Percentiles rank a stretch among this genome's conserved stretches.
These are phyloP conservation scores for Muntiacus muntjak DNA, from an alignment of 2,113 vertebrate genomes.

Conservation along the genomic window DNA sequence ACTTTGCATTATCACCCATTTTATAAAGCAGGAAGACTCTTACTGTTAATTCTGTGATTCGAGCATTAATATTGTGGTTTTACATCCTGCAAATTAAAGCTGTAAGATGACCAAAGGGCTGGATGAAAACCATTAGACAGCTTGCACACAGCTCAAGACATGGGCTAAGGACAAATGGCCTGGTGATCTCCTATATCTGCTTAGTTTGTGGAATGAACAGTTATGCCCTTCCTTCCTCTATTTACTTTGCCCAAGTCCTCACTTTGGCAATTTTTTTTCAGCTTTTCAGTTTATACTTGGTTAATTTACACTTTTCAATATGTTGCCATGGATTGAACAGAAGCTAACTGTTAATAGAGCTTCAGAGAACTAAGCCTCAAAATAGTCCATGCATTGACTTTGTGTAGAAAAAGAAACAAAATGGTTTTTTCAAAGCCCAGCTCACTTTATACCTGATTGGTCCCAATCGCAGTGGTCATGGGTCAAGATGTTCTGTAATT, in stretches of 20 bases:
- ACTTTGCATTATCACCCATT: constrained; percentile 54
- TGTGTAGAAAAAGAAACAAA: neutral
- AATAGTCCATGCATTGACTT: neutral
- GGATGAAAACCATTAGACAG: neutral
- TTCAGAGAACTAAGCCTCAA: constrained; percentile 12
- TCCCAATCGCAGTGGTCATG: neutral
- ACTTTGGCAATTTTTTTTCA: neutral
- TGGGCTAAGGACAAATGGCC: neutral
- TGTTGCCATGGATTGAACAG: constrained; percentile 9
- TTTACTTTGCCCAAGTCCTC: neutral
- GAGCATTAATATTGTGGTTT: constrained; percentile 61
- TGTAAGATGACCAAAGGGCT: neutral
- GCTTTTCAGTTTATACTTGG: neutral
- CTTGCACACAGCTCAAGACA: neutral
- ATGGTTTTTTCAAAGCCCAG: neutral
- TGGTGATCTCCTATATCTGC: neutral
- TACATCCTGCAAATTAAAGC: constrained; percentile 58
- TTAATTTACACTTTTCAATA: constrained; percentile 38
- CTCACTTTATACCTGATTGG: neutral
- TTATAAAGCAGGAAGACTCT: constrained; percentile 55
- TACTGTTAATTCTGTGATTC: constrained; percentile 64
- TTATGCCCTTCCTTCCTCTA: neutral
- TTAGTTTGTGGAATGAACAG: neutral
- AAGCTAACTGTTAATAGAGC: constrained; percentile 31
- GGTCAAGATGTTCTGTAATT: neutral